Conservation (phyloP, 2,797 vertebrate species). For the Gymnoscopelus microlampas region DNA sequence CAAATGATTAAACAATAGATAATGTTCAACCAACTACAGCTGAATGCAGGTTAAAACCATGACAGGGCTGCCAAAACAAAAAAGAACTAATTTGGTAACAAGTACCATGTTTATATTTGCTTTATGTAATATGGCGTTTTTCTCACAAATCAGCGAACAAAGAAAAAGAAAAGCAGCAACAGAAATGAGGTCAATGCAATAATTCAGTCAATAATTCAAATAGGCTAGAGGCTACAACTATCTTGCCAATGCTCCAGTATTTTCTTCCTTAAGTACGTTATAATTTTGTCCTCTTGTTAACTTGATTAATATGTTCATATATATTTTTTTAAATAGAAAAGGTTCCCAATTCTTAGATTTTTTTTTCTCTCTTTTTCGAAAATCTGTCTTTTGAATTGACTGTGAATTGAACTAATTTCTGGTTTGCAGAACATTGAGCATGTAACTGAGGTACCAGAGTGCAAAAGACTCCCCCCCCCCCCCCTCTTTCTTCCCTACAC, state of each 20-base stretch:
- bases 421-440: slow-evolving; percentile 1
- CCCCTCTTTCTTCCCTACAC: slow-evolving; percentile 11
- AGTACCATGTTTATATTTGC: slow-evolving; percentile 23
- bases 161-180: no score
- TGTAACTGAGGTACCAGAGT: slow-evolving; percentile 51
- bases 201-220: no score
- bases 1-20: slow-evolving; percentile 25
- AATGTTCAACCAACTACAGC: slow-evolving; percentile 46
- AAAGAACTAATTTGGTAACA: slow-evolving; percentile 13
- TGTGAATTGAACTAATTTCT: slow-evolving; percentile 5
- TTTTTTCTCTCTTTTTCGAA: neutral
- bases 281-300: no score
- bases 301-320: no score
- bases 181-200: no score
- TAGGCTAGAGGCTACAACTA: no score
- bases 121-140: slow-evolving; percentile 10
- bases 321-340: no score
- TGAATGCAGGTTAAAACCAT: slow-evolving; percentile 36
- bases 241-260: no score
- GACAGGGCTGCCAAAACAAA: slow-evolving; percentile 12
- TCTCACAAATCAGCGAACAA: no score
- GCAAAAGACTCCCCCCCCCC: slow-evolving; percentile 37
- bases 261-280: no score
- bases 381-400: slow-evolving; percentile 9
- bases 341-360: neutral